Evolutionary conservation across 1,140 invertebrate genomes (phyloP).

Genomic region (Frieseomelitta varia): DNA sequence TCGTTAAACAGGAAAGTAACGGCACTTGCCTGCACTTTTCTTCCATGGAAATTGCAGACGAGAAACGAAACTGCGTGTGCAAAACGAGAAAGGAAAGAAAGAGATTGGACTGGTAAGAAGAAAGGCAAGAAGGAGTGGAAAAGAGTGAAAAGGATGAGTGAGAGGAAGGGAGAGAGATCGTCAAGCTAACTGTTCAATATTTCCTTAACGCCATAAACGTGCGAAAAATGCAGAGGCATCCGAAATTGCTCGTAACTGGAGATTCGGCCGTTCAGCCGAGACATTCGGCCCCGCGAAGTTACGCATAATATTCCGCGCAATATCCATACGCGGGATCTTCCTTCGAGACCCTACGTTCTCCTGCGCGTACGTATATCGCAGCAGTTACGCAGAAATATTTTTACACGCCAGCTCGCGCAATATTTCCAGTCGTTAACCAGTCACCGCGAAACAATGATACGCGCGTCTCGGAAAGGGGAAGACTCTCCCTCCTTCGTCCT

Average conservation of each 20-base stretch:
- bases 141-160: too few relatives aligned
- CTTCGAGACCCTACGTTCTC: neutral
- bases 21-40: neutral
- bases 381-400: constrained; percentile 24
- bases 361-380: neutral
- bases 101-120: neutral
- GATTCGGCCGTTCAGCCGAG: neutral
- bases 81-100: neutral
- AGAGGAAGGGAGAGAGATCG: neutral
- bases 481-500: neutral
- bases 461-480: neutral
- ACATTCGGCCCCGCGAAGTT: neutral
- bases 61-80: neutral
- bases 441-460: constrained; percentile 37
- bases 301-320: constrained; percentile 8
- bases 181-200: neutral
- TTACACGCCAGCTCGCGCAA: constrained; percentile 2
- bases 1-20: neutral
- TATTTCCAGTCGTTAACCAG: constrained; percentile 48
- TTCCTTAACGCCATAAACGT: neutral
- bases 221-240: neutral
- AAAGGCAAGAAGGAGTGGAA: too few relatives aligned
- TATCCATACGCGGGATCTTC: constrained; percentile 10
- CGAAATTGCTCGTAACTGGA: neutral
- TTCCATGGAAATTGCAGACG: too few relatives aligned